Conservation (phyloP, 2,797 vertebrate species). For the Calcarius lapponicus region DNA sequence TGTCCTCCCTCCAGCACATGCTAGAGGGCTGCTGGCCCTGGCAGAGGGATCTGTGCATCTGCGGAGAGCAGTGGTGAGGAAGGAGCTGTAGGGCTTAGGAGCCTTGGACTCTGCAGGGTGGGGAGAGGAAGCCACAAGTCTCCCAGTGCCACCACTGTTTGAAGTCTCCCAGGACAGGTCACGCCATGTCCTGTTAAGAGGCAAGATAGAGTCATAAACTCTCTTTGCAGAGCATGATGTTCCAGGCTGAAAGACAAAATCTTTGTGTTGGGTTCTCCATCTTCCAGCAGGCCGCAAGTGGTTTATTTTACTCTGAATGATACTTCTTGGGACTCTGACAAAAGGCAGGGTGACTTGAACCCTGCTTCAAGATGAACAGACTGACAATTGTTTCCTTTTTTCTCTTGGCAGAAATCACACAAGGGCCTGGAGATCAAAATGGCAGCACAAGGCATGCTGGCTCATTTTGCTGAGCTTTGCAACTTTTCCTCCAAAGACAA, state of each 20-base stretch:
- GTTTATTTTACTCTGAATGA: background rate
- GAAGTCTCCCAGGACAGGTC: background rate
- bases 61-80: background rate
- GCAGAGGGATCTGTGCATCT: background rate
- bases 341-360: background rate
- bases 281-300: background rate
- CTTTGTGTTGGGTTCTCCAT: background rate
- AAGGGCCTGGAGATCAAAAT: background rate
- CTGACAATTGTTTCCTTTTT: background rate
- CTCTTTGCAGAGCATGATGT: background rate
- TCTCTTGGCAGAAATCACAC: background rate
- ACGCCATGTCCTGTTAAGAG: fast-evolving
- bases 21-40: background rate
- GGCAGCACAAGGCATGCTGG: fast-evolving
- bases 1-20: background rate
- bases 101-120: background rate
- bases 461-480: background rate
- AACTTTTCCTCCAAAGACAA: background rate
- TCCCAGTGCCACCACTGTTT: background rate
- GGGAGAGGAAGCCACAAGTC: background rate
- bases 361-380: background rate
- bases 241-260: background rate
- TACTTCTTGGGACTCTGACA: background rate
- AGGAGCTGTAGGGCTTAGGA: background rate
- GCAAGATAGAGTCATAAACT: background rate